phyloP scores from a whole-genome alignment of 2,888 invertebrate genomes.

The Papilio protenor region DNA sequence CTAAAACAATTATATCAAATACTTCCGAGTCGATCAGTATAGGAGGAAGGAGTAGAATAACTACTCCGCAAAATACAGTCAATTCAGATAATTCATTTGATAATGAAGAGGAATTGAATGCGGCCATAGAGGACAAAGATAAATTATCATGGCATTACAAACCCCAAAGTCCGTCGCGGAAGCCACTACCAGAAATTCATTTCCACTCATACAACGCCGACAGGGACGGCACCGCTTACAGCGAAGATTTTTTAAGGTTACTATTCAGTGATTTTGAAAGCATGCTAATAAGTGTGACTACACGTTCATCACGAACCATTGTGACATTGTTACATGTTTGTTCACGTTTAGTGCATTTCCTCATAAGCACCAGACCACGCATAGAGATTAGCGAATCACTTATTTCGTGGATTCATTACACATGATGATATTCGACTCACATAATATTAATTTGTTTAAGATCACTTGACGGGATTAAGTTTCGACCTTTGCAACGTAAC shows the following conservation, averaged over 20 bases:
- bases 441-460: slow-evolving; percentile 80
- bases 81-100: slow-evolving; percentile 65
- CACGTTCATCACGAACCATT: slow-evolving; percentile 63
- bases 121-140: slow-evolving; percentile 61
- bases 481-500: slow-evolving; percentile 84
- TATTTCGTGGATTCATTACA: slow-evolving; percentile 59
- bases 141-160: slow-evolving; percentile 79
- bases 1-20: slow-evolving; percentile 74
- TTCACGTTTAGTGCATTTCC: slow-evolving; percentile 52
- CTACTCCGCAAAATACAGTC: slow-evolving; percentile 75
- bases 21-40: slow-evolving; percentile 75
- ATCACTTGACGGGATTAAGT: slow-evolving; percentile 87
- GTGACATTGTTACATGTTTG: slow-evolving; percentile 60
- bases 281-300: slow-evolving; percentile 54
- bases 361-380: slow-evolving; percentile 64
- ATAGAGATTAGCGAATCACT: slow-evolving; percentile 46
- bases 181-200: slow-evolving; percentile 74
- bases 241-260: slow-evolving; percentile 83
- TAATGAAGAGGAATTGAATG: slow-evolving; percentile 58
- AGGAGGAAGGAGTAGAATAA: slow-evolving; percentile 75
- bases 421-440: slow-evolving; percentile 76
- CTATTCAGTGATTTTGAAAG: slow-evolving; percentile 63
- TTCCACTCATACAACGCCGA: slow-evolving; percentile 83
- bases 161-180: slow-evolving; percentile 70
- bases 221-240: slow-evolving; percentile 65